Evolutionary conservation across 2,113 vertebrate genomes (phyloP).

Genomic region (Symphodus melops): DNA sequence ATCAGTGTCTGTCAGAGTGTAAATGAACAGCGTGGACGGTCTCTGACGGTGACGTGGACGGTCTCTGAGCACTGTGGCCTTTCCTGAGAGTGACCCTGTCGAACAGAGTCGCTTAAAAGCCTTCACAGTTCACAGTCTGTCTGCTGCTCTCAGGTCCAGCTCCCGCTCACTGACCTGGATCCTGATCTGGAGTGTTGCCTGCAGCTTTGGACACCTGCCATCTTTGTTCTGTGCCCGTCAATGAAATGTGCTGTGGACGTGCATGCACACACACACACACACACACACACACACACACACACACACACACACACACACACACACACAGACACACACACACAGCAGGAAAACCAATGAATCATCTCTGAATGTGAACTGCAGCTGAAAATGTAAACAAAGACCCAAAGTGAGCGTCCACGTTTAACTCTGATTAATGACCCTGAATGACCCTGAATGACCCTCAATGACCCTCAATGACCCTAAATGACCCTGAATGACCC

Average conservation of each 20-base stretch:
- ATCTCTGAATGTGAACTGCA: background rate
- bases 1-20: too few relatives aligned
- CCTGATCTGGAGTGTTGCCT: constrained; percentile 7
- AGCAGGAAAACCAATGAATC: constrained; percentile 63
- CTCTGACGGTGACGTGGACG: too few relatives aligned
- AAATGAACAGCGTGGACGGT: too few relatives aligned
- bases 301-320: too few relatives aligned
- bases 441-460: too few relatives aligned
- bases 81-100: background rate
- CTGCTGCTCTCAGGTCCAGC: constrained; percentile 1
- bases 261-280: too few relatives aligned
- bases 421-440: too few relatives aligned
- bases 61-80: background rate
- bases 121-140: background rate
- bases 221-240: constrained; percentile 15
- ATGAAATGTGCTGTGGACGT: constrained; percentile 49
- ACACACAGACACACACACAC: constrained; percentile 3
- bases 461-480: too few relatives aligned
- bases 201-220: constrained; percentile 55
- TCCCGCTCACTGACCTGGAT: constrained; percentile 51
- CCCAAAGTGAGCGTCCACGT: too few relatives aligned
- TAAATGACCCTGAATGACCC: too few relatives aligned
- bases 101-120: background rate
- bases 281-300: too few relatives aligned
- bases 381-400: background rate